Base-by-base conservation (phyloP, 2,113 vertebrate genomes). In the Apus apus region DNA sequence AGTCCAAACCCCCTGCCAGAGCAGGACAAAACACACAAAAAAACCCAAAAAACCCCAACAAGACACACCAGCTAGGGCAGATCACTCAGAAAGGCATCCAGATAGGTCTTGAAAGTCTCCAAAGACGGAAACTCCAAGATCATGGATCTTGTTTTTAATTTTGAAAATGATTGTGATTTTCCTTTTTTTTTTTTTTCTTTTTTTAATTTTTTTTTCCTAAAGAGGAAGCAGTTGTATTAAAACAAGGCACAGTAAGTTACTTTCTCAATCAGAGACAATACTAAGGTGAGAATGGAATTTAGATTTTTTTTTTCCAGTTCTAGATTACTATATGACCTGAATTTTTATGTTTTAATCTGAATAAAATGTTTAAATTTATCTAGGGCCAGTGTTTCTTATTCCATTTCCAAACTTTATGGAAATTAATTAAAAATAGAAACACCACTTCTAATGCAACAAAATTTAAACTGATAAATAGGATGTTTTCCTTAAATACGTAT, bases 341-440 rank as follows among this genome's bases (percentile, higher is more conserved):
- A 8, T 34, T 50, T 13, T 13, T 3, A 4, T 16, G 1, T 20
- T 80, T 77, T 73, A 27, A 7, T 36, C 11, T 50, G 6, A 94
- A 40, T 16, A 40, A 76, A 65, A 43, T 21, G 1, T 58, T 71
- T 58, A 10, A 53, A 34, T 72, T 65, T 25, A 15, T 9, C 17
- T 72, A 58, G 17, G 8, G 4, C 7, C 29, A 40, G 6, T 40
- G 17, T 32, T 25, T 40, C 10, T 46, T 53, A 25, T 16, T 65
- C 23, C 0, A 51, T 81, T 72, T 92, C 72, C 48, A 90, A 56
- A 43, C 6, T 58, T 38, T 38, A 38, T 38, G 10, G 38, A 43
- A 43, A 90, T 46, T 1, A 78, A 78, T 54, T 79, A 72, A 75
- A 94, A 89, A 79, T 65, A 83, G 58, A 90, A 88, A 67, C 32